Base-by-base conservation (phyloP, 2,888 invertebrate species). In the Acleris cristana region DNA sequence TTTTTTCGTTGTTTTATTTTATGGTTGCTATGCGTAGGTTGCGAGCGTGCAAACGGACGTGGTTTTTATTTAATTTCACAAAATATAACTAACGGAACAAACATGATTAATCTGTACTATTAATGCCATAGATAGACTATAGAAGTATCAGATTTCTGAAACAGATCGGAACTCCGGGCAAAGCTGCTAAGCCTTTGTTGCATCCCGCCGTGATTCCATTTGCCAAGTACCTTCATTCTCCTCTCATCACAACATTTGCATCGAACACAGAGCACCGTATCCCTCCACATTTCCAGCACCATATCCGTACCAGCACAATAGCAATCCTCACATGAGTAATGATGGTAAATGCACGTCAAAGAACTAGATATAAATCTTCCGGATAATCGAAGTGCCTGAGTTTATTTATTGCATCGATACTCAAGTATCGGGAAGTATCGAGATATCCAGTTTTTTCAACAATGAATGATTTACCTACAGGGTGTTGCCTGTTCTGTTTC, bases 281-380 rank as follows among this genome's bases (percentile, higher is more conserved):
- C 58, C 48, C 53, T 62, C 30, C 61, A 56, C 19, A 16, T 40
- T 26, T 60, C 34, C 21, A 34, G 26, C 40, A 40, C 14, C 34
- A 26, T 26, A 48, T 59, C 34, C 59, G 59, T 51, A 51, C 34
- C 51, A 79, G 58, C 64, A 88, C 86, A 88, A 87, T 84, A 78
- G 82, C 78, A 74, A 74, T 69, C 71, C 74, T 68, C 70, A 72
- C 81, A 84, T 92, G 90, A 92, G 88, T 89, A 90, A 91, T 89
- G 86, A 86, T 77, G 73, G 75, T 7, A 77, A 84, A 80, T 80
- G 81, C 79, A 81, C 85, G 82, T 85, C 81, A 83, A 81, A 80
- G 80, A 79, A 82, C 78, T 75, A 84, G 86, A 88, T 86, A 91
- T 92, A 92, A 90, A 92, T 92, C 91, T 89, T 88, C 84, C 83